Conservation (phyloP, 92 coral and sea anemone genomes). For the Actinernus sp. region DNA sequence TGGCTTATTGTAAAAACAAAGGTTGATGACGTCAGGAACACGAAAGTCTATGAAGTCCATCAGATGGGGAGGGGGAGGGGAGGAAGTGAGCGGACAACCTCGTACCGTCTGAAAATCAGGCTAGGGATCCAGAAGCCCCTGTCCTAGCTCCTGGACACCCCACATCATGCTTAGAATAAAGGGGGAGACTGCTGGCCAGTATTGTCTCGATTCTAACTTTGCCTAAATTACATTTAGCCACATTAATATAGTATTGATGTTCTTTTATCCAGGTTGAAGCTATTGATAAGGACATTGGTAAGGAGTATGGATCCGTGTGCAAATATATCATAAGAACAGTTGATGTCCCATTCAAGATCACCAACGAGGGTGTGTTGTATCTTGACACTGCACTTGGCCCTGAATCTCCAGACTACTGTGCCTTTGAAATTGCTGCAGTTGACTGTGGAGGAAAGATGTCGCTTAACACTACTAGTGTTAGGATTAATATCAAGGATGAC, state of each 20-base stretch:
- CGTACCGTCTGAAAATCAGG: too few species aligned
- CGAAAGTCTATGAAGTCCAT: too few species aligned
- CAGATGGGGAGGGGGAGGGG: too few species aligned
- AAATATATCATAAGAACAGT: slow-evolving; percentile 71
- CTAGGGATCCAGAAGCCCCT: too few species aligned
- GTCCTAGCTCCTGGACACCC: too few species aligned
- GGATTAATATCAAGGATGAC: slow-evolving; percentile 60
- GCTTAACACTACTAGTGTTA: slow-evolving; percentile 47
- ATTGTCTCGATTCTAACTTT: too few species aligned
- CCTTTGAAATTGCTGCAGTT: slow-evolving; percentile 81
- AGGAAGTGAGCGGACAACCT: too few species aligned
- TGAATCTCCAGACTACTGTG: slow-evolving; percentile 65
- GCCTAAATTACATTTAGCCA: too few species aligned
- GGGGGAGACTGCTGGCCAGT: too few species aligned
- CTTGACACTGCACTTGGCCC: slow-evolving; percentile 67
- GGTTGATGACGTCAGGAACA: too few species aligned
- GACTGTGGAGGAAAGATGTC: slow-evolving; percentile 94
- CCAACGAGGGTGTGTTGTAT: slow-evolving; percentile 73
- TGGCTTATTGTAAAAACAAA: too few species aligned
- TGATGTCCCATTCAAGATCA: slow-evolving; percentile 73
- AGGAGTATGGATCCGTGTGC: slow-evolving; percentile 76
- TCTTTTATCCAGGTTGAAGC: slow-evolving; percentile 67
- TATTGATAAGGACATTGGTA: slow-evolving; percentile 74
- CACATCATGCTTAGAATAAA: too few species aligned
- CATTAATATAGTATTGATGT: background rate